Conservation (phyloP, 2,888 invertebrate genomes). For the Acrocera orbiculus region DNA sequence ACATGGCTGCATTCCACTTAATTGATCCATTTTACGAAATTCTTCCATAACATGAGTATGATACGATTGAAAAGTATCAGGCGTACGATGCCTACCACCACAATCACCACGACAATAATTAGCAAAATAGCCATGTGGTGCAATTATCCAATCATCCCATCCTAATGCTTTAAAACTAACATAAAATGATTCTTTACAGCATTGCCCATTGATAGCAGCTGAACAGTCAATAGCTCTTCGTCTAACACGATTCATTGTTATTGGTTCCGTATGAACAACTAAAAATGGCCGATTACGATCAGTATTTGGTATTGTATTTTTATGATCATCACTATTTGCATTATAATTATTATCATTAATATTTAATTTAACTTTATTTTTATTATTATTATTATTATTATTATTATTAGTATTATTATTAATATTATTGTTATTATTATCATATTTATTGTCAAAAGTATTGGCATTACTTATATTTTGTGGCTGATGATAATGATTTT, state of each 20-base stretch:
- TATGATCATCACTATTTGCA: not conserved
- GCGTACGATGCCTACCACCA: conserved; percentile 53
- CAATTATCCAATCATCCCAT: conserved; percentile 92
- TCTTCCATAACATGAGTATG: conserved; percentile 85
- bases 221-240: conserved; percentile 72
- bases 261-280: conserved; percentile 59
- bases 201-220: conserved; percentile 47
- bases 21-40: conserved; percentile 55
- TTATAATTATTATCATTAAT: not conserved
- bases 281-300: conserved; percentile 66
- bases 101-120: conserved; percentile 89
- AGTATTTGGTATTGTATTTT: conserved; percentile 11
- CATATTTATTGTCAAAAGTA: too few species aligned
- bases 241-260: conserved; percentile 49
- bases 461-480: too few species aligned
- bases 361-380: not conserved
- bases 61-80: conserved; percentile 69
- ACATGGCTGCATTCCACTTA: conserved; percentile 72
- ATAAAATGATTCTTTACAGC: conserved; percentile 79
- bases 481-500: conserved; percentile 2
- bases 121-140: conserved; percentile 78
- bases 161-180: conserved; percentile 80
- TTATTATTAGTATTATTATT: too few species aligned
- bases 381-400: conserved; percentile 1
- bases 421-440: too few species aligned